Conservation (phyloP, 2,888 invertebrate species). For the Dasypogon diadema region DNA sequence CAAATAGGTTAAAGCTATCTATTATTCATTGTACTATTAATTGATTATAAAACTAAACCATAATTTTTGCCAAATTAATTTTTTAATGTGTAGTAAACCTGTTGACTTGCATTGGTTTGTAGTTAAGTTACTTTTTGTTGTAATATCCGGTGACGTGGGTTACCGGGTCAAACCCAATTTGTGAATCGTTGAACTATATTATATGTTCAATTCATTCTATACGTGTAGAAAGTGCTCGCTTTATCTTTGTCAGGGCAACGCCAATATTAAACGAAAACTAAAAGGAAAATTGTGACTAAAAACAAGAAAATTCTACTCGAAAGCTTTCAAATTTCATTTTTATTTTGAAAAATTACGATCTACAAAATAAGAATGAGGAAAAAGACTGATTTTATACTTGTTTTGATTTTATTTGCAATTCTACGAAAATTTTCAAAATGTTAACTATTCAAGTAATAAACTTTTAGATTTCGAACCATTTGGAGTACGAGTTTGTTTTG, state of each 20-base stretch:
- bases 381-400: slow-evolving; percentile 38
- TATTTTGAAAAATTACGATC: no score
- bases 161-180: no score
- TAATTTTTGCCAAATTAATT: slow-evolving; percentile 40
- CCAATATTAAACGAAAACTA: no score
- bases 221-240: not conserved
- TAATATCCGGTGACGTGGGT: not conserved
- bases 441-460: not conserved
- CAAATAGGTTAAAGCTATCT: slow-evolving; percentile 55
- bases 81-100: slow-evolving; percentile 9
- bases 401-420: slow-evolving; percentile 20
- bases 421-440: slow-evolving; percentile 11
- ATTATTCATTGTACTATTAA: slow-evolving; percentile 41
- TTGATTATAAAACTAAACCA: slow-evolving; percentile 15
- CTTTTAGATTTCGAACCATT: not conserved
- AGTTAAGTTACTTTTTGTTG: slow-evolving; percentile 23
- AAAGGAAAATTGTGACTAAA: no score
- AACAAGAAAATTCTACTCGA: no score
- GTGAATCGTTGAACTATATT: no score
- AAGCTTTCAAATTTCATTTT: no score
- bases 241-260: not conserved
- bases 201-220: slow-evolving; percentile 1
- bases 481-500: not conserved
- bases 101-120: slow-evolving; percentile 24
- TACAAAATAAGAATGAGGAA: slow-evolving; percentile 10